Base-by-base conservation (phyloP, 1,140 invertebrate species). In the Drosophila bipectinata region DNA sequence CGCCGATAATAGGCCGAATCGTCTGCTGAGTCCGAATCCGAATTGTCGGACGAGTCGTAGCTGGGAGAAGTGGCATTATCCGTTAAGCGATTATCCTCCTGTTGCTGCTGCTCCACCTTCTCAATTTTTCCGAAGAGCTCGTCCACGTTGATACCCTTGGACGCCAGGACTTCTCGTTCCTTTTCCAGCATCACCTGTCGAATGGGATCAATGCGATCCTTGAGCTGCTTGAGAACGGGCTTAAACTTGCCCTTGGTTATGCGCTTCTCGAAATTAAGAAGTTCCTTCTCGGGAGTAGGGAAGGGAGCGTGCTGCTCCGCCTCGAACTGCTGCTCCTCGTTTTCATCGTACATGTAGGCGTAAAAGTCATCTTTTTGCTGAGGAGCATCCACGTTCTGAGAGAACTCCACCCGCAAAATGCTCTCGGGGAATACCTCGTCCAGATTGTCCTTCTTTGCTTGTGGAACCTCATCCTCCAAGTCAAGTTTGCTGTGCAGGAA, bases 201-300 rank as follows among this genome's bases (percentile, higher is more conserved):
- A 52, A 92, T 92, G 44, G 91, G 91, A 83, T 92, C 91, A 26
- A 92, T 92, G 60, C 81, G 88, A 75, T 81, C 73, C 51, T 91
- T 92, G 7, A 92, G 78, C 55, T 91, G 91, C 5, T 79, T 80
- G 5, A 92, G 55, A 2, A 92, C 91, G 0, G 91, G 91, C 39
- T 90, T 88, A 14, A 92, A 92, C 48, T 63, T 83, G 8, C 83
- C 75, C 49, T 90, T 90, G 0, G 90, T 90, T 1, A 91, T 88
- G 14, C 90, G 85, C 56, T 90, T 87, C 58, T 92, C 90, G 14
- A 92, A 90, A 24, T 92, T 91, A 5, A 90, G 76, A 12, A 92
- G 54, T 44, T 92, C 84, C 51, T 88, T 80, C 18, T 91, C 90
- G 12, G 74, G 81, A 5, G 83, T 75, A 1, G 72, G 72, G 21